A percentile compares a stretch with the other conserved stretches of the same genome.
Conservation (phyloP, 2,888 invertebrate species). For the Tenthredo distinguenda region DNA sequence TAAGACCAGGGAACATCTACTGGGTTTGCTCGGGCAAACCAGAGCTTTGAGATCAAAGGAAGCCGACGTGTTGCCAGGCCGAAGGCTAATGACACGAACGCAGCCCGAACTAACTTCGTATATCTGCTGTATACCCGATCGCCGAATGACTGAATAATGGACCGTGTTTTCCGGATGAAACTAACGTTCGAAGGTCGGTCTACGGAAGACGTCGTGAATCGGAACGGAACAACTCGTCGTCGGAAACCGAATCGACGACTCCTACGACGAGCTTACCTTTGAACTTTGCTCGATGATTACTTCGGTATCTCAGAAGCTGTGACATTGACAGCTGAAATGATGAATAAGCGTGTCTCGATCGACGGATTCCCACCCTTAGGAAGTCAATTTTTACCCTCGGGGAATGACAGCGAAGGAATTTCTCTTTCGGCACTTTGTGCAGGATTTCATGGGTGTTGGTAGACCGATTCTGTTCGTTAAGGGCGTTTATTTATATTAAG, state of each 20-base stretch:
- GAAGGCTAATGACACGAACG: conserved; percentile 63
- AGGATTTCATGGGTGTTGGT: not conserved
- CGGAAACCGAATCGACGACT: not conserved
- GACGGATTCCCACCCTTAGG: no score
- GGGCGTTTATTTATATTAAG: not conserved
- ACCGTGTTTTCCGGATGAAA: not conserved
- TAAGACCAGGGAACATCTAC: not conserved
- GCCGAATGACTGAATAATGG: not conserved
- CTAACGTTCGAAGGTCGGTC: no score
- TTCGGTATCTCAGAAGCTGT: no score
- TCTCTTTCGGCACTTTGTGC: no score
- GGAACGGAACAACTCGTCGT: not conserved
- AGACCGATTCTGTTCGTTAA: not conserved
- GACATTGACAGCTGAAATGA: no score
- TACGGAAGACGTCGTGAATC: no score
- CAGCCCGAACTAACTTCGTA: conserved; percentile 18
- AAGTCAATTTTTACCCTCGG: no score
- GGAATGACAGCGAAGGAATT: no score
- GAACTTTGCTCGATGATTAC: no score
- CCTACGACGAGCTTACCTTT: not conserved
- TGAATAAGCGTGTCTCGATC: no score
- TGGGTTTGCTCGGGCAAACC: not conserved
- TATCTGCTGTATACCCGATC: not conserved
- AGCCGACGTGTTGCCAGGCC: conserved; percentile 58
- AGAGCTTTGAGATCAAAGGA: conserved; percentile 63